These are phyloP conservation scores for Synaphobranchus kaupii DNA, from an alignment of 2,797 vertebrate genomes.

Conservation along the genomic window DNA sequence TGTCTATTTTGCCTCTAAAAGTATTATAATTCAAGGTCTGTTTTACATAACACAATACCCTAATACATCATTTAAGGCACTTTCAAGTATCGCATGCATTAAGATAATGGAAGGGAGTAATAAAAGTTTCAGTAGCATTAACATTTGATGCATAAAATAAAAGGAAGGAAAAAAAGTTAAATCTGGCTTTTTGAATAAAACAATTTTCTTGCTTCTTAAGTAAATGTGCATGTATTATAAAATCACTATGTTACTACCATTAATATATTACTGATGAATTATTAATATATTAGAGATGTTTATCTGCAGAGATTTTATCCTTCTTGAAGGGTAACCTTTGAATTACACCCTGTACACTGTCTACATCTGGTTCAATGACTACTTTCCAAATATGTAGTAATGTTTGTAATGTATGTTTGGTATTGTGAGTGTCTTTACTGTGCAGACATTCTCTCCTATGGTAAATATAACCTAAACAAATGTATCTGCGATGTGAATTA, in stretches of 20 bases:
- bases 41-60: slow-evolving; percentile 71
- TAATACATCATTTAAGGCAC: slow-evolving; percentile 77
- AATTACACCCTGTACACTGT: not conserved
- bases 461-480: not conserved
- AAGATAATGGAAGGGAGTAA: slow-evolving; percentile 71
- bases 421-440: not conserved
- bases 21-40: slow-evolving; percentile 61
- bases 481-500: not conserved
- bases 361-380: slow-evolving; percentile 4
- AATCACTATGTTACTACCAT: slow-evolving; percentile 48
- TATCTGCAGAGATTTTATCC: slow-evolving; percentile 48
- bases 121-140: slow-evolving; percentile 78
- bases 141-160: slow-evolving; percentile 78
- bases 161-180: slow-evolving; percentile 56
- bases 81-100: slow-evolving; percentile 70
- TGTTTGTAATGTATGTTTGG: not conserved
- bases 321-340: slow-evolving; percentile 17
- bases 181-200: slow-evolving; percentile 53
- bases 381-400: not conserved
- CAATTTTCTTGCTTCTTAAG: slow-evolving; percentile 50
- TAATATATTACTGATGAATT: slow-evolving; percentile 53
- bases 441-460: not conserved
- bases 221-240: slow-evolving; percentile 57
- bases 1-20: slow-evolving; percentile 53
- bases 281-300: slow-evolving; percentile 55